Base-by-base conservation (phyloP, 2,113 vertebrate genomes). In the Arvicanthis niloticus region DNA sequence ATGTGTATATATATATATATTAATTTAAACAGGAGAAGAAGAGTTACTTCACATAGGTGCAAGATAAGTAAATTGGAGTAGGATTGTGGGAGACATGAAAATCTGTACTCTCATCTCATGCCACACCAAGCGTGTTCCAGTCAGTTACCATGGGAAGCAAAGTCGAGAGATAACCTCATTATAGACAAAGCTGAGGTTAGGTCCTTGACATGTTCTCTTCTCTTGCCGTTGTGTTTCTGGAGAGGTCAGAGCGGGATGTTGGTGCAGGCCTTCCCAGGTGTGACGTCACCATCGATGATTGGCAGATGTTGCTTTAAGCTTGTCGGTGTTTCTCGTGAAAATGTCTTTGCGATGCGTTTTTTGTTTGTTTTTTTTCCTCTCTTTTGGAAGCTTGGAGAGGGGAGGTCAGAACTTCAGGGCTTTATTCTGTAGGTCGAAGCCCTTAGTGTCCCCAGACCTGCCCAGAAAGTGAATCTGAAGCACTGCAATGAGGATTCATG, bases 101-200 rank as follows among this genome's bases (percentile, higher is more conserved):
- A 31, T 29, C 31, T 51, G 58, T 6, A 1, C 40, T 40, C 3
- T 1, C 2, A 7, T 37, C 37, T 31, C 37, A 0, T 0, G 24
- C 31, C 37, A 24, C 24, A 3, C 2, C 2, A 6, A 21, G 7
- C 0, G 0, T 29, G 21, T 34, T 82, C 80, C 29, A 10, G 17
- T 26, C 31, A 22, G 53, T 48, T 26, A n/a, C 2, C 0, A 3
- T 0, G 40, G 7, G 37, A 7, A 2, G 9, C 12, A 29, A 22
- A 34, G 12, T 15, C 42, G 40, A 42, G 16, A 7, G 21, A 56
- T 68, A 0, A 21, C 9, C 11, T 45, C n/a, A 21, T 58, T 7
- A 8, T 2, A 40, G 13, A 60, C 21, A 34, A 6, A 2, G 2
- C 68, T 68, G 29, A 4, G 19, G 22, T 9, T 19, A 3, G 13